These are phyloP conservation scores for Homarus gammarus DNA, from an alignment of 2,888 invertebrate species.

Conservation along the genomic window DNA sequence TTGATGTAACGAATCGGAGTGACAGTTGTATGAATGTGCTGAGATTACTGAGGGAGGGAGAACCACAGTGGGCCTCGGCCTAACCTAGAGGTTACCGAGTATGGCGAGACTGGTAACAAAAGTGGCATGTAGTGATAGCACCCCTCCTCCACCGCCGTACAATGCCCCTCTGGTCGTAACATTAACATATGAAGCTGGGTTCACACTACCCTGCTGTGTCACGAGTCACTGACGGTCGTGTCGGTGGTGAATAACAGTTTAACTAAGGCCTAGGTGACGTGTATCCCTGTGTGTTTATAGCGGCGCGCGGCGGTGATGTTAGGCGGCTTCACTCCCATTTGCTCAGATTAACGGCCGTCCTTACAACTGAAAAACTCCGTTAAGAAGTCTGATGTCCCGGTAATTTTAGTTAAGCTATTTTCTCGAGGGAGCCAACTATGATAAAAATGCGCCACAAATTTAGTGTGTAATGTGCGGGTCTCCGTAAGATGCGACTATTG, in stretches of 20 bases:
- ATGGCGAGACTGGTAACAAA: neutral
- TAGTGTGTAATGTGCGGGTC: neutral
- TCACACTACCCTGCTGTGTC: neutral
- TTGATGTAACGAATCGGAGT: neutral
- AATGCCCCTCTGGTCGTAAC: neutral
- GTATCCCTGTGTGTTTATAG: neutral
- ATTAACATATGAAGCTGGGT: constrained; percentile 18
- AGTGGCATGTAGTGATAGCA: neutral
- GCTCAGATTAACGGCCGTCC: constrained; percentile 8
- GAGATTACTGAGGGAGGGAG: neutral
- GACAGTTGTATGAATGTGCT: neutral
- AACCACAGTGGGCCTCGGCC: neutral
- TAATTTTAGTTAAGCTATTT: neutral
- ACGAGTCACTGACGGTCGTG: neutral
- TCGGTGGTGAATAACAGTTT: neutral
- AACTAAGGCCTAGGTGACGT: constrained; percentile 18
- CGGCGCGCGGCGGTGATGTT: neutral
- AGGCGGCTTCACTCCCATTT: neutral
- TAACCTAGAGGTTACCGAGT: neutral
- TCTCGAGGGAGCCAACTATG: neutral
- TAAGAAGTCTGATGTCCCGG: neutral
- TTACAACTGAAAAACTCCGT: constrained; percentile 1
- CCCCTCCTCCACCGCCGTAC: neutral
- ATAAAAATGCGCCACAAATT: neutral
- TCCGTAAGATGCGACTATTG: neutral